These are phyloP conservation scores for Oligia latruncula DNA, from an alignment of 2,888 invertebrate species.

Conservation along the genomic window DNA sequence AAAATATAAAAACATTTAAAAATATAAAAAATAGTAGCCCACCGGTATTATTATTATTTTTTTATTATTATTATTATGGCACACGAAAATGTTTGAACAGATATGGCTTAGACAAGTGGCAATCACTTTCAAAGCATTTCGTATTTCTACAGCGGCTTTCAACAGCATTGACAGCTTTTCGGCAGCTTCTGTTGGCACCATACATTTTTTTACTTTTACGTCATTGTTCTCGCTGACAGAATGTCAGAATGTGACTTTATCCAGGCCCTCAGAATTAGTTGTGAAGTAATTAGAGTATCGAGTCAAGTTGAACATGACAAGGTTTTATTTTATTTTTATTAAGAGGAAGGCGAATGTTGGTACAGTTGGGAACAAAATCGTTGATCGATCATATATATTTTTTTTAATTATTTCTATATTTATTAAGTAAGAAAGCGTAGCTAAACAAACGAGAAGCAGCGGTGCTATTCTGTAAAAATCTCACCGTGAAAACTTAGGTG, in stretches of 20 bases:
- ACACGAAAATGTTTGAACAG: slow-evolving; percentile 68
- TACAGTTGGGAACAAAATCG: slow-evolving; percentile 5
- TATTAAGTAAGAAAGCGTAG: too few relatives aligned
- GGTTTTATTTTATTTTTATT: slow-evolving; percentile 21
- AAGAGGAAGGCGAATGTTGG: too few relatives aligned
- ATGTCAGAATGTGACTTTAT: not conserved
- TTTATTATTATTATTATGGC: slow-evolving; percentile 5
- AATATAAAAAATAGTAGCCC: too few relatives aligned
- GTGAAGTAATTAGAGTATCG: slow-evolving; percentile 1
- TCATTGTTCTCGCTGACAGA: not conserved
- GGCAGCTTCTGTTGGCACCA: not conserved
- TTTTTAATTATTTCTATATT: not conserved
- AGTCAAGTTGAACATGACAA: slow-evolving; percentile 64
- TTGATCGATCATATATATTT: not conserved
- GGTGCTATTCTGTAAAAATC: too few relatives aligned
- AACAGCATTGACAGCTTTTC: not conserved
- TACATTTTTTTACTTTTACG: not conserved
- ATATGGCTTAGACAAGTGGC: not conserved
- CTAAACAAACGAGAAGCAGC: too few relatives aligned
- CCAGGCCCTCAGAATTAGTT: not conserved
- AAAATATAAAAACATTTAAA: too few relatives aligned
- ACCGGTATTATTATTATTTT: too few relatives aligned
- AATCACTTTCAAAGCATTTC: not conserved
- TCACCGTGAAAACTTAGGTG: too few relatives aligned
- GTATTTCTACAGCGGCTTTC: not conserved